A percentile compares a stretch with the other conserved stretches of the same genome.
These are phyloP conservation scores for Pithecia hirsuta DNA, from an alignment of 2,797 vertebrate genomes.

Conservation along the genomic window DNA sequence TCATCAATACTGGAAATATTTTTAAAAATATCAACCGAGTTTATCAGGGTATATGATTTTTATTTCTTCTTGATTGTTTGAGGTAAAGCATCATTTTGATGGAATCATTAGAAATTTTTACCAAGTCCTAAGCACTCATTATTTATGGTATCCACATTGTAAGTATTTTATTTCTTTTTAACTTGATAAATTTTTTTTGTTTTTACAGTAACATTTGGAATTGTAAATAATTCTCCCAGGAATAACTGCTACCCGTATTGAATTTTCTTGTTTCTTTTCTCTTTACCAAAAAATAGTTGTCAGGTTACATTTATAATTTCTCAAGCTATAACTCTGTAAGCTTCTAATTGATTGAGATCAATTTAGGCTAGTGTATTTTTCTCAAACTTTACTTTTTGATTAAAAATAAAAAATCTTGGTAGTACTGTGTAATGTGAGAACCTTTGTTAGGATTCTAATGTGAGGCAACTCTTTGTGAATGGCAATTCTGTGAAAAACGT, in stretches of 20 bases:
- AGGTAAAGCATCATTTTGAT: neutral
- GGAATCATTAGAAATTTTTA: neutral
- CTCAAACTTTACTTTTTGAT: neutral
- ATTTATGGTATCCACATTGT: neutral
- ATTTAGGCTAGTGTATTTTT: neutral
- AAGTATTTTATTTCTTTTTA: neutral
- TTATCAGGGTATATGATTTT: neutral
- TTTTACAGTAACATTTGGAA: neutral
- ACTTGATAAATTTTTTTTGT: neutral
- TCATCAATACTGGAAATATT: neutral
- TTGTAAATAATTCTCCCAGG: neutral
- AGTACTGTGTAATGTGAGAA: neutral
- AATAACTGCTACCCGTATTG: neutral
- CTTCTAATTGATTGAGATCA: neutral
- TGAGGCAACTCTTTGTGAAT: neutral
- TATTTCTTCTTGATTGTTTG: neutral
- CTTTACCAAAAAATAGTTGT: neutral
- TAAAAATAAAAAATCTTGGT: neutral
- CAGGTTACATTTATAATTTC: neutral
- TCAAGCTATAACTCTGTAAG: neutral
- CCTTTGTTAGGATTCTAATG: neutral
- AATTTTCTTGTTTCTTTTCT: neutral
- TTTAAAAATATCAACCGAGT: neutral
- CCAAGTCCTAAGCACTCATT: neutral
- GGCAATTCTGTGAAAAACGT: neutral